Evolutionary conservation across 2,888 invertebrate genomes (phyloP).

Genomic region (Eutolmus rufibarbis): DNA sequence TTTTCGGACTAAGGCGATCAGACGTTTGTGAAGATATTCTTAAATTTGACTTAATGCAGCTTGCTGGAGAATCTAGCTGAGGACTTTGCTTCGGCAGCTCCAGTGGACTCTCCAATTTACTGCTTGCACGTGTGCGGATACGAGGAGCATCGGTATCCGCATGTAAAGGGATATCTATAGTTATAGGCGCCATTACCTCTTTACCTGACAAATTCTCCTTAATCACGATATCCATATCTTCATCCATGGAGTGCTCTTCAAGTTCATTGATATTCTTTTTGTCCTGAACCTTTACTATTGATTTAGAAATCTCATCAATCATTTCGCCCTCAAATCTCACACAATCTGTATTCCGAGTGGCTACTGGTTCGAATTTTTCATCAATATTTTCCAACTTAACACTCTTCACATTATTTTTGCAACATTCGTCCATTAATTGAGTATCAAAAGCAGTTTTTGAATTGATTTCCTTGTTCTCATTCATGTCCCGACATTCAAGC

Average conservation of each 20-base stretch:
- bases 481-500: slow-evolving; percentile 43
- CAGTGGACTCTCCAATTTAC: slow-evolving; percentile 73
- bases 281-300: slow-evolving; percentile 33
- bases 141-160: slow-evolving; percentile 63
- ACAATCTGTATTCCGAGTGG: neutral
- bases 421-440: slow-evolving; percentile 46
- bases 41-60: slow-evolving; percentile 53
- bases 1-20: slow-evolving; percentile 55
- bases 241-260: slow-evolving; percentile 47
- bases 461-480: slow-evolving; percentile 48
- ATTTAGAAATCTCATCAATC: neutral
- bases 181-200: slow-evolving; percentile 75
- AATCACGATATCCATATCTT: slow-evolving; percentile 44
- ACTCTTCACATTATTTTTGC: slow-evolving; percentile 44
- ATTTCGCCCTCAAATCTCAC: slow-evolving; percentile 41
- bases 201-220: slow-evolving; percentile 50
- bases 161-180: slow-evolving; percentile 81
- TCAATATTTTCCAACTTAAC: slow-evolving; percentile 16
- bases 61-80: slow-evolving; percentile 50
- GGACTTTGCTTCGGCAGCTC: slow-evolving; percentile 66
- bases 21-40: slow-evolving; percentile 49
- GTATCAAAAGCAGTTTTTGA: slow-evolving; percentile 43
- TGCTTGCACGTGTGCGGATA: slow-evolving; percentile 73
- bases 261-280: slow-evolving; percentile 44
- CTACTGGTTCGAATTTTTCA: neutral